A percentile compares a stretch with the other conserved stretches of the same genome.
These are phyloP conservation scores for Amblyopsis rosae DNA, from an alignment of 2,113 vertebrate genomes.

Conservation along the genomic window DNA sequence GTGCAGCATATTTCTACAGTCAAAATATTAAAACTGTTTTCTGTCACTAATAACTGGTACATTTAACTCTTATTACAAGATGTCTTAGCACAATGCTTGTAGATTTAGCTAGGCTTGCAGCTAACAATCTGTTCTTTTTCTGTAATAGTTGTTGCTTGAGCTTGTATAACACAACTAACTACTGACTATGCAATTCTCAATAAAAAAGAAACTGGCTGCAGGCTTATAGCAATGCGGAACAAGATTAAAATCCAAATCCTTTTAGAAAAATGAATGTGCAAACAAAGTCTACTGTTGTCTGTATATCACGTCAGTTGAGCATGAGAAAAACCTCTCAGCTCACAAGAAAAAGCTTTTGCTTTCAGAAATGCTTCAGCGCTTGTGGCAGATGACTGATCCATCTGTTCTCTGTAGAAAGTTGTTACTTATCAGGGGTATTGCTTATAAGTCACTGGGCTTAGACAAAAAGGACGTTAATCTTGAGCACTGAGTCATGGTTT, in stretches of 20 bases:
- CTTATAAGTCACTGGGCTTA: constrained; percentile 65
- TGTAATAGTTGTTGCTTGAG: constrained; percentile 49
- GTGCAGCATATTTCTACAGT: constrained; percentile 26
- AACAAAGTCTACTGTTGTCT: constrained; percentile 56
- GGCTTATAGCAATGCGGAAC: constrained; percentile 61
- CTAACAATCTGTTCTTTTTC: constrained; percentile 35
- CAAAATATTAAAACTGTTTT: constrained; percentile 38
- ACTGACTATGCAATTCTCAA: constrained; percentile 53
- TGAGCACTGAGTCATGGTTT: constrained; percentile 59
- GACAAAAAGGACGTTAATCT: constrained; percentile 49
- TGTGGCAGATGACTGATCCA: constrained; percentile 59
- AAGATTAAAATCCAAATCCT: constrained; percentile 73
- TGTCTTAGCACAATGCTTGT: constrained; percentile 30
- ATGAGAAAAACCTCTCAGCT: constrained; percentile 63
- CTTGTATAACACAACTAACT: constrained; percentile 34
- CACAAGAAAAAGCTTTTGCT: constrained; percentile 46
- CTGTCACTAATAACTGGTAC: neutral
- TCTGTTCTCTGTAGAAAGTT: constrained; percentile 64
- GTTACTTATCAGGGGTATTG: constrained; percentile 57
- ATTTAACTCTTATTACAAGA: constrained; percentile 4
- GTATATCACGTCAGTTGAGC: constrained; percentile 55
- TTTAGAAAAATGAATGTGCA: constrained; percentile 75
- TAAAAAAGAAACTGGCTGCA: constrained; percentile 48
- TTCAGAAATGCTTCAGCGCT: constrained; percentile 57
- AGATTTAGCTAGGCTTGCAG: constrained; percentile 44